Evolutionary conservation across 2,113 vertebrate genomes (phyloP).

Genomic region (Heterotilapia buettikoferi): DNA sequence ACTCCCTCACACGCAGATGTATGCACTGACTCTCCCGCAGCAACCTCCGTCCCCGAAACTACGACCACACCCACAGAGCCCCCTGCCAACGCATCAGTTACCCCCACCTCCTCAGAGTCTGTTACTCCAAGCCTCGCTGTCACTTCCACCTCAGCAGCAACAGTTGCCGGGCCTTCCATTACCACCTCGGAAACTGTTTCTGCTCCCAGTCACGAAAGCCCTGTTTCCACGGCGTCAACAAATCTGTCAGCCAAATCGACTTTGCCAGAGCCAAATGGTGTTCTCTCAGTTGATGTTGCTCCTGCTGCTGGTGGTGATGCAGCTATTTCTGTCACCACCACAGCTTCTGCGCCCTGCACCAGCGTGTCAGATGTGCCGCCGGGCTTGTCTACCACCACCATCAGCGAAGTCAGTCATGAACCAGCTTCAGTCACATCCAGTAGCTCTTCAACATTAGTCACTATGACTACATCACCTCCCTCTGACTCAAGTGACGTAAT

Average conservation of each 20-base stretch:
- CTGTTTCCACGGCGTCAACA: constrained; percentile 6
- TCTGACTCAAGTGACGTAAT: neutral
- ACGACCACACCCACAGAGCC: constrained; percentile 13
- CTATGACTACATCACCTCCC: neutral
- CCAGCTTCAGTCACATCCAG: neutral
- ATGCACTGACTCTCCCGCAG: constrained; percentile 30
- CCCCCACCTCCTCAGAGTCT: constrained; percentile 12
- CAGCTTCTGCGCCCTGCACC: constrained; percentile 3
- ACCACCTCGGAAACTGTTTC: constrained; percentile 14
- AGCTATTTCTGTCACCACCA: neutral
- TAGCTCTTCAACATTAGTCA: neutral
- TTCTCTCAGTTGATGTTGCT: neutral
- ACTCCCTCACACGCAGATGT: constrained; percentile 22
- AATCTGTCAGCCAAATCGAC: neutral
- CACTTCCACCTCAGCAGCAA: constrained; percentile 8
- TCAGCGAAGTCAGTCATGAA: neutral
- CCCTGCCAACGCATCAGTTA: neutral
- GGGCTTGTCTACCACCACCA: neutral
- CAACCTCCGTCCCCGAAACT: neutral
- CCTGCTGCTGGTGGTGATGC: neutral
- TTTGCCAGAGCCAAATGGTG: neutral
- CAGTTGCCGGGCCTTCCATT: neutral
- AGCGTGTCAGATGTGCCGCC: neutral
- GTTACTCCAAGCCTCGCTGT: neutral
- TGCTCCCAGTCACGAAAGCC: neutral